Percentiles rank a stretch among this genome's conserved stretches.
Evolutionary conservation across 2,888 invertebrate genomes (phyloP).

Genomic region (Achlya flavicornis): DNA sequence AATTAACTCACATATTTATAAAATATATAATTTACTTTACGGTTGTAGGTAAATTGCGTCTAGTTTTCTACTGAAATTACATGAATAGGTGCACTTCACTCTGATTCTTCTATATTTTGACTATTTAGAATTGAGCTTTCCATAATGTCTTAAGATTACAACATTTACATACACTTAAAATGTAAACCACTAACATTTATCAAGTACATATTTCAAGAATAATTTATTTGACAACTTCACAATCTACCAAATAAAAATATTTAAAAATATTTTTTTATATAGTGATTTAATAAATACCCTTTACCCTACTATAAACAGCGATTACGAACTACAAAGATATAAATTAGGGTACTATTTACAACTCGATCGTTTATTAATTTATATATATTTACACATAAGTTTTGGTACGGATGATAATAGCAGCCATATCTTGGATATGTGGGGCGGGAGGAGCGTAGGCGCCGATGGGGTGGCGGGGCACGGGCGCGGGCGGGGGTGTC

Average conservation of each 20-base stretch:
- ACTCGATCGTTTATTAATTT: slow-evolving; percentile 21
- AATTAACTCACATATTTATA: slow-evolving; percentile 1
- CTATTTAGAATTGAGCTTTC: slow-evolving; percentile 70
- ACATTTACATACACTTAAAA: too few relatives aligned
- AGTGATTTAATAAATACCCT: slow-evolving; percentile 2
- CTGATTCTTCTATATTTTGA: slow-evolving; percentile 25
- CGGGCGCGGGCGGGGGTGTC: slow-evolving; percentile 28
- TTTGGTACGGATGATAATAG: slow-evolving; percentile 41
- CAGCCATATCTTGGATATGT: slow-evolving; percentile 56
- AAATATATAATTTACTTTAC: slow-evolving; percentile 1
- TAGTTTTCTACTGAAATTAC: slow-evolving; percentile 13
- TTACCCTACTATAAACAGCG: neutral
- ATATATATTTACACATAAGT: slow-evolving; percentile 41
- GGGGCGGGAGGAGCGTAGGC: slow-evolving; percentile 26
- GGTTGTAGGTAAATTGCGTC: slow-evolving; percentile 8
- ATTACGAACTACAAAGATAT: slow-evolving; percentile 16
- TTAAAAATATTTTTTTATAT: slow-evolving; percentile 3
- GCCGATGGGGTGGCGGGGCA: slow-evolving; percentile 24
- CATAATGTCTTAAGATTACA: slow-evolving; percentile 41
- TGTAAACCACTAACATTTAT: slow-evolving; percentile 21
- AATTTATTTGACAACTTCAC: slow-evolving; percentile 12
- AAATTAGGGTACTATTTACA: slow-evolving; percentile 19
- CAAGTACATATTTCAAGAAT: slow-evolving; percentile 15
- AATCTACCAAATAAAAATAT: neutral
- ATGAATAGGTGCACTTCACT: slow-evolving; percentile 29